Evolutionary conservation across 2,888 invertebrate species (phyloP).

Genomic region (Tromatobia lineatoria): DNA sequence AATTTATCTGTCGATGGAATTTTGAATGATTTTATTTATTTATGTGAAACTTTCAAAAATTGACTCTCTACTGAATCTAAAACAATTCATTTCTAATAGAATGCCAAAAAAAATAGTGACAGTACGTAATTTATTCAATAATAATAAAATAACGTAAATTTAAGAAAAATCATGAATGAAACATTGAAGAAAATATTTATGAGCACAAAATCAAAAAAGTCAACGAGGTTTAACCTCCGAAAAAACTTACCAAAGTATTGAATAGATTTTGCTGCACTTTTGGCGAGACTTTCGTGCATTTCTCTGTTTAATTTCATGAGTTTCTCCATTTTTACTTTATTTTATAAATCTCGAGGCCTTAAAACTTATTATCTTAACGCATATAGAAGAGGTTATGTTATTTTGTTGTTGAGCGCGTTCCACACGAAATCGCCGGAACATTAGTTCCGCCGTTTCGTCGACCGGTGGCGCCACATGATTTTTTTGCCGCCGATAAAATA

Average conservation of each 20-base stretch:
- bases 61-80: too few species aligned
- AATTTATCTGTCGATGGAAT: too few species aligned
- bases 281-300: slow-evolving; percentile 73
- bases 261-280: slow-evolving; percentile 77
- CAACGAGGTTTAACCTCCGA: not conserved
- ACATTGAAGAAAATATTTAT: not conserved
- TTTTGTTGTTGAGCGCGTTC: not conserved
- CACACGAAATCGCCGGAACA: not conserved
- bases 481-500: not conserved
- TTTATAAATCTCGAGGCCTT: not conserved
- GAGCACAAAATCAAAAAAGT: not conserved
- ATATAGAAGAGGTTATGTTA: not conserved
- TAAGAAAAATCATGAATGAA: too few species aligned
- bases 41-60: too few species aligned
- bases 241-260: slow-evolving; percentile 75
- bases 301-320: slow-evolving; percentile 35
- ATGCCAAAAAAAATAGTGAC: too few species aligned
- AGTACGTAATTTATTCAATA: too few species aligned
- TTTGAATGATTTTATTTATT: too few species aligned
- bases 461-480: slow-evolving; percentile 11
- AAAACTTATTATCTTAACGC: not conserved
- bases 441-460: not conserved
- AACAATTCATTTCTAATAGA: too few species aligned
- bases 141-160: too few species aligned
- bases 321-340: slow-evolving; percentile 31